Evolutionary conservation across 2,888 invertebrate genomes (phyloP).

Genomic region (Drosophila conformis): DNA sequence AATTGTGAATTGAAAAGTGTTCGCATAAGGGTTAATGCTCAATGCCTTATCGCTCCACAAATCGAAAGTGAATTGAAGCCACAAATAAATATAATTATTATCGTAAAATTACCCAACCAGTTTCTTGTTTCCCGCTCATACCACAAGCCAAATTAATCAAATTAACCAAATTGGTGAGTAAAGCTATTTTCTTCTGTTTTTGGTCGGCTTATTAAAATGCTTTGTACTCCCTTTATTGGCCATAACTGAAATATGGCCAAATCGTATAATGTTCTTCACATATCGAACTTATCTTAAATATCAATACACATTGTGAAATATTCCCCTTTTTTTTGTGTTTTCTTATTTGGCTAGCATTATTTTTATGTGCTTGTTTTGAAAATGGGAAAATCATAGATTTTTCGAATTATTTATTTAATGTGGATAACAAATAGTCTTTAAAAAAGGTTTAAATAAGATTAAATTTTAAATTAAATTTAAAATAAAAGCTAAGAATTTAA

Average conservation of each 20-base stretch:
- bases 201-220: slow-evolving; percentile 11
- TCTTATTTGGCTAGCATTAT: neutral
- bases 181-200: slow-evolving; percentile 9
- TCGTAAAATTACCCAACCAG: slow-evolving; percentile 42
- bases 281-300: neutral
- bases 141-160: slow-evolving; percentile 35
- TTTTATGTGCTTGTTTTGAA: neutral
- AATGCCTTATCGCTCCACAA: slow-evolving; percentile 41
- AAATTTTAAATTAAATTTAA: too few relatives aligned
- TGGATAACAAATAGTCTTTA: neutral
- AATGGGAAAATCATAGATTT: neutral
- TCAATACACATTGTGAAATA: neutral
- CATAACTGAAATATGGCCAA: slow-evolving; percentile 1
- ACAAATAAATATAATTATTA: slow-evolving; percentile 45
- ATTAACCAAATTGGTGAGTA: slow-evolving; percentile 52
- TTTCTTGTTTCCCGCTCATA: slow-evolving; percentile 36
- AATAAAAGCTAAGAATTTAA: neutral
- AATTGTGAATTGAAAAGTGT: slow-evolving; percentile 31
- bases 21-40: slow-evolving; percentile 36
- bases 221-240: neutral
- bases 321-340: neutral
- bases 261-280: neutral
- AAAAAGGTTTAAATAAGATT: too few relatives aligned
- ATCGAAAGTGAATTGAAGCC: slow-evolving; percentile 57
- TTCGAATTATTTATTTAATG: neutral